These are phyloP conservation scores for Dasypogon diadema DNA, from an alignment of 2,888 invertebrate genomes.

Conservation along the genomic window DNA sequence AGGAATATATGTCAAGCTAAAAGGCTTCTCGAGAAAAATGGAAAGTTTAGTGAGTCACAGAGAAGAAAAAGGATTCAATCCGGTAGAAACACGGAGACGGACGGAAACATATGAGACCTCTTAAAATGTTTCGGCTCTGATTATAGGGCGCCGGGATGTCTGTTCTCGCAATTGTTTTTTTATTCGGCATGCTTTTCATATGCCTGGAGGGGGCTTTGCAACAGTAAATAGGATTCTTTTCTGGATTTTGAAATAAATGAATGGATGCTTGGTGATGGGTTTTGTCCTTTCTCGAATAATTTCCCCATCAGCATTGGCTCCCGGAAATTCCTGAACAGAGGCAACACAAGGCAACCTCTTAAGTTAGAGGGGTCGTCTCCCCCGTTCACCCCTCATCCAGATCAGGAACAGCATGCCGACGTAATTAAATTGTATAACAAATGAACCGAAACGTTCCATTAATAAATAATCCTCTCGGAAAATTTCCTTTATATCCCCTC, in stretches of 20 bases:
- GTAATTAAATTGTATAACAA: neutral
- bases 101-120: constrained; percentile 37
- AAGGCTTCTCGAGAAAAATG: constrained; percentile 47
- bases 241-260: neutral
- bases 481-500: neutral
- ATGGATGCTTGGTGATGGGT: neutral
- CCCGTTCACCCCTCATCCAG: too few species aligned
- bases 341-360: too few species aligned
- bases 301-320: too few species aligned
- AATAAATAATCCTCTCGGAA: constrained; percentile 29
- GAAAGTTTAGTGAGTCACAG: constrained; percentile 35
- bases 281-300: too few species aligned
- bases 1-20: constrained; percentile 46
- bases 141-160: constrained; percentile 45
- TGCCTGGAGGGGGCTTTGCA: neutral
- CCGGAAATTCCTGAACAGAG: too few species aligned
- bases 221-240: constrained; percentile 4
- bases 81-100: neutral
- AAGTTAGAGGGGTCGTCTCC: too few species aligned
- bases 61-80: constrained; percentile 33
- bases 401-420: neutral
- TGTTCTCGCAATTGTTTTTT: constrained; percentile 15
- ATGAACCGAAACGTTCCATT: constrained; percentile 25
- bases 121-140: constrained; percentile 25
- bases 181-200: neutral